Evolutionary conservation across 2,888 invertebrate genomes (phyloP), one percentile per base, ranked within the genome.

Genomic region (Pollenia griseotomentosa): DNA sequence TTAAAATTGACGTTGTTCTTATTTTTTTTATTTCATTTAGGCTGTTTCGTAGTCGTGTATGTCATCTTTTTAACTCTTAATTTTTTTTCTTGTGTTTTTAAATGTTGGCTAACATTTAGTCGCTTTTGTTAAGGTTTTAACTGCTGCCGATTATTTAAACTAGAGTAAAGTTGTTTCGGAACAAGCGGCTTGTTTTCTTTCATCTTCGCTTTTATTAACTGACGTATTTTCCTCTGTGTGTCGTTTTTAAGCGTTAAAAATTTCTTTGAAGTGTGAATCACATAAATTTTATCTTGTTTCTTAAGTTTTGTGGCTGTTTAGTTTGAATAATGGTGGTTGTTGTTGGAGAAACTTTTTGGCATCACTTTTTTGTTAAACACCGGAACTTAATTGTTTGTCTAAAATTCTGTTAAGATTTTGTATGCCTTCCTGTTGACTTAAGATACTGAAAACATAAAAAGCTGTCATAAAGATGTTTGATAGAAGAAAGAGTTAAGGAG

Each of bases 211-310:
- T 87, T 84, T 84, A 87, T 87, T 81, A 84, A 84, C 81, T 73
- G 83, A 40, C 74, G 61, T 79, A 70, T 86, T 74, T 66, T 75
- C 61, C 23, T 51, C 79, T 48, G 65, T 40, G 10, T 70, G 42
- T 66, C 14, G 63, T 80, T 77, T 40, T 3, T 51, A 59, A 11
- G 16, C 53, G 61, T 63, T 57, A 65, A 65, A 75, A 40, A 40
- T 81, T 87, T 65, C 81, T 87, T 87, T 87, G 87, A 87, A 87
- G 84, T 87, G 87, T 87, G 87, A 87, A 74, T 87, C 87, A 87
- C 71, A 73, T 51, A 79, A 33, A 80, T 68, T 80, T 80, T 68
- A 74, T 84, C 84, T 63, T 77, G 70, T 83, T 83, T 55, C 33
- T 59, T 53, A 9, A 16, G 61, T 70, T 16, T 48, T 42, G 19